phyloP scores from a whole-genome alignment of 2,113 vertebrate genomes.

The Acanthisitta chloris region DNA sequence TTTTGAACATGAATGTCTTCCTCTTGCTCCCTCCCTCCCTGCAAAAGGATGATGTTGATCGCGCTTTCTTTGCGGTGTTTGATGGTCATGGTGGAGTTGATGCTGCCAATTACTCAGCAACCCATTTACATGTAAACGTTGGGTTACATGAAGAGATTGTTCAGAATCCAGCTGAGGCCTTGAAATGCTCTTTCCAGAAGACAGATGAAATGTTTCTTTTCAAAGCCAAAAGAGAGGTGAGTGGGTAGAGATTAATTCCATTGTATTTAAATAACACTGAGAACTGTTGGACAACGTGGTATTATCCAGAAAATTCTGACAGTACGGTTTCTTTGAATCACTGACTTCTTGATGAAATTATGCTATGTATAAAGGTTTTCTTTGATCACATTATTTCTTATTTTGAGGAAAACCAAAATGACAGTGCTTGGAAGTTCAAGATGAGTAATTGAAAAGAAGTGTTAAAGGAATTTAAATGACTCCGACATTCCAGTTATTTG shows the following conservation, averaged over 20 bases:
- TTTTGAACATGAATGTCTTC: background rate
- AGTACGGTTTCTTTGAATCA: background rate
- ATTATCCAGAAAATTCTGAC: constrained; percentile 4
- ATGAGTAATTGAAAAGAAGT: background rate
- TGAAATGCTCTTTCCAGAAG: constrained; percentile 80
- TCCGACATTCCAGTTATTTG: background rate
- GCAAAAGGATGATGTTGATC: constrained; percentile 77
- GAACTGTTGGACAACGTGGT: background rate
- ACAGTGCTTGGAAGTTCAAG: background rate
- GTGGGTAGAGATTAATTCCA: background rate
- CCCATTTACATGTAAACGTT: constrained; percentile 83
- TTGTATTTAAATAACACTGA: background rate
- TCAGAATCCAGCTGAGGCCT: constrained; percentile 75
- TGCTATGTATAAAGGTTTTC: background rate
- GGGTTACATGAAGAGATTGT: constrained; percentile 76
- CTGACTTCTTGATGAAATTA: background rate
- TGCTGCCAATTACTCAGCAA: constrained; percentile 84
- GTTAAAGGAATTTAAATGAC: background rate
- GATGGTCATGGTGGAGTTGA: constrained; percentile 94
- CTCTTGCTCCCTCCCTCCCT: background rate
- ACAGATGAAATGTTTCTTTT: constrained; percentile 88
- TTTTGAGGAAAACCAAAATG: background rate
- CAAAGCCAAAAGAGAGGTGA: constrained; percentile 90
- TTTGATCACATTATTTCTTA: background rate
- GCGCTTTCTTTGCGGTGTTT: constrained; percentile 90